Evolutionary conservation across 2,888 invertebrate species (phyloP), one percentile per base, ranked within the genome.

Genomic region (Tuberolachnus salignus): DNA sequence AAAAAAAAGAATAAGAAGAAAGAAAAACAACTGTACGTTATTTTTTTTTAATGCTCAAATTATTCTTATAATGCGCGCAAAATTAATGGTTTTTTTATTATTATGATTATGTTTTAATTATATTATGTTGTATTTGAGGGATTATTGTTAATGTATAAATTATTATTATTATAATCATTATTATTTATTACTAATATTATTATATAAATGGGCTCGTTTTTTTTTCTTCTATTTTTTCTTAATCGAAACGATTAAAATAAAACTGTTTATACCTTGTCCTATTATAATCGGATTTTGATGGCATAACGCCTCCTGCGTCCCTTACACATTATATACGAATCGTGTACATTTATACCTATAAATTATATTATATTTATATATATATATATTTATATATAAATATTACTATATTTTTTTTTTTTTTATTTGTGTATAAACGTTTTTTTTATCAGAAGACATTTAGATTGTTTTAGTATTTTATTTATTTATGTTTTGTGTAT

Each of bases 391-490:
- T 19, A 69, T 34, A n/a, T 57, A 34, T 34, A 19, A 69, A 19
- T 53, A 69, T 53, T 53, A 69, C 44, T 57, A 55, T 70, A 63
- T n/a, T n/a, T n/a, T n/a, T n/a, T n/a, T n/a, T n/a, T n/a, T n/a
- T n/a, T n/a, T n/a, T n/a, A n/a, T 53, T 63, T 51, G 42, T 73
- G 63, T 73, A 73, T 13, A 73, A 73, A 73, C 63, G 63, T 73
- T 73, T 73, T 73, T 73, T 73, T 73, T 73, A 61, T 51, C 26
- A 26, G 23, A 67, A 34, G 34, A 34, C 34, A 34, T 34, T 23
- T 63, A 63, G 61, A 34, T 63, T 63, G 51, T 73, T 73, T 72
- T 72, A 57, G 44, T 71, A 59, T 59, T 72, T 26, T 59, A 59
- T 59, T 71, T 63, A 16, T 51, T 61, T 61, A n/a, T n/a, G n/a